phyloP scores from a whole-genome alignment of 1,140 invertebrate species.

The Colletes latitarsis region DNA sequence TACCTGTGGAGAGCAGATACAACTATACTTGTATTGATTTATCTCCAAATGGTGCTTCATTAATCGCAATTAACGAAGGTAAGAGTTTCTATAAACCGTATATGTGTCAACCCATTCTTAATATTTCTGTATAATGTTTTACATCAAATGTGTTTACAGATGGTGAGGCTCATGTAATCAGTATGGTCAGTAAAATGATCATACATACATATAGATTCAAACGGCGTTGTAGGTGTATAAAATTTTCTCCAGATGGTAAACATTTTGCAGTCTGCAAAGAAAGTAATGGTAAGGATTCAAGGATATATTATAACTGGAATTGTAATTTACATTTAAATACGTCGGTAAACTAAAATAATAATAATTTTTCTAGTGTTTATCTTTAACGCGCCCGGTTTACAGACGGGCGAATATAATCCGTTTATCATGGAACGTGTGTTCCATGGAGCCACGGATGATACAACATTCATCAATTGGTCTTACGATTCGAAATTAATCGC shows the following conservation, averaged over 20 bases:
- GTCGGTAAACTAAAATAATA: slow-evolving; percentile 6
- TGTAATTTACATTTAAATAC: no score
- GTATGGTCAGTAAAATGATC: slow-evolving; percentile 91
- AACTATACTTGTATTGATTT: slow-evolving; percentile 93
- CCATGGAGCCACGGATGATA: slow-evolving; percentile 89
- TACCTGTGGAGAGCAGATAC: slow-evolving; percentile 92
- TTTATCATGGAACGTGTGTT: slow-evolving; percentile 93
- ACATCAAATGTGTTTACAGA: slow-evolving; percentile 81
- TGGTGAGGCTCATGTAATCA: slow-evolving; percentile 94
- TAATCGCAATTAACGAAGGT: slow-evolving; percentile 96
- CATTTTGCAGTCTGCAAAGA: slow-evolving; percentile 94
- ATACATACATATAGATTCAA: slow-evolving; percentile 94
- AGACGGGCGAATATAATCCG: slow-evolving; percentile 92
- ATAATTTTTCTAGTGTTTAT: slow-evolving; percentile 86
- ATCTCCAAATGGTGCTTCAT: slow-evolving; percentile 92
- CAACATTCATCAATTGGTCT: slow-evolving; percentile 95
- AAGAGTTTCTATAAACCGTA: slow-evolving; percentile 64
- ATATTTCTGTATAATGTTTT: slow-evolving; percentile 20
- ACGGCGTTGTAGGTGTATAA: slow-evolving; percentile 86
- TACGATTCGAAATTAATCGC: slow-evolving; percentile 92
- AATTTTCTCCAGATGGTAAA: slow-evolving; percentile 97
- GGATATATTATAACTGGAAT: slow-evolving; percentile 21
- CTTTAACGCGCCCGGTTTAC: slow-evolving; percentile 91
- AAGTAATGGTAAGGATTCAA: slow-evolving; percentile 84
- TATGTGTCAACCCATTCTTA: background rate